Conservation (phyloP, 2,113 vertebrate species). For the Accipiter virgatus region DNA sequence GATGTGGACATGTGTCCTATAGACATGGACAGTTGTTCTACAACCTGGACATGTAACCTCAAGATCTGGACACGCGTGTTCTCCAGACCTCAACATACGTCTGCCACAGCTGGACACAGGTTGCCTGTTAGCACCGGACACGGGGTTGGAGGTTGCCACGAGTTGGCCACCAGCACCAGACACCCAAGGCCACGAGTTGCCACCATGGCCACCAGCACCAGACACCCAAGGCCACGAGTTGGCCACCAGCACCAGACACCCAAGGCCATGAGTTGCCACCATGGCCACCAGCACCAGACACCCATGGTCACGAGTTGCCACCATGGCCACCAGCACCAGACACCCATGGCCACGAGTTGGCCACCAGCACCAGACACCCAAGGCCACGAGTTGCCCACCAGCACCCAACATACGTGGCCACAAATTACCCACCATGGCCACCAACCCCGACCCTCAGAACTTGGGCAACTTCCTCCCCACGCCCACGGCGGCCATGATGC, state of each 20-base stretch:
- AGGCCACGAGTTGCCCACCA: background rate
- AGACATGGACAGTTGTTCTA: background rate
- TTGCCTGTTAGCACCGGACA: background rate
- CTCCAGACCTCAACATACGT: background rate
- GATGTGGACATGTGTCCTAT: background rate
- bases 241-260: background rate
- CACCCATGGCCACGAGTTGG: background rate
- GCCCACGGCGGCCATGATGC: background rate
- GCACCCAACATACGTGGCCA: too few species aligned
- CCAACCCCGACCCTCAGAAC: background rate
- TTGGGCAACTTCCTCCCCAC: rapidly evolving
- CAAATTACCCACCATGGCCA: background rate
- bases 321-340: background rate
- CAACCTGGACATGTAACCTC: background rate
- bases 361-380: background rate
- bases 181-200: background rate
- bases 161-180: background rate
- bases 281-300: background rate
- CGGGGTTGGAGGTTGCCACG: background rate
- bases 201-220: background rate
- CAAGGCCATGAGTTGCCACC: too few species aligned
- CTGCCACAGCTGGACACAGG: background rate
- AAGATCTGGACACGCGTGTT: background rate
- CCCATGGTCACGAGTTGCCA: background rate
- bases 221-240: too few species aligned